These are phyloP conservation scores for Lepidochrysops patricia DNA, from an alignment of 2,888 invertebrate genomes.

Conservation along the genomic window DNA sequence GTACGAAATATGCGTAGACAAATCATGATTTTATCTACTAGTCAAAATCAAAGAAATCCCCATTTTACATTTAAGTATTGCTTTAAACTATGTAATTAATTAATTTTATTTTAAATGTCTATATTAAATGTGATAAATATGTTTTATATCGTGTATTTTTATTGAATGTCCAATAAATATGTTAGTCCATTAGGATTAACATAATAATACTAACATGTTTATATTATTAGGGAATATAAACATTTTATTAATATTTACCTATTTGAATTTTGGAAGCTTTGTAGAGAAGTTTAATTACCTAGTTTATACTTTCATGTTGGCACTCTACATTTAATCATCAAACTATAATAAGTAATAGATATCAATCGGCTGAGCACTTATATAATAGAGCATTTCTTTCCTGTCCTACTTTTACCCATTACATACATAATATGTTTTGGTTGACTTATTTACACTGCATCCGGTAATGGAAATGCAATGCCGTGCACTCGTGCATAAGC, in stretches of 20 bases:
- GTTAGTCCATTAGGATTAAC: no score
- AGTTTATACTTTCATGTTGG: neutral
- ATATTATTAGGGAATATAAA: no score
- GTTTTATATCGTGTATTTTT: neutral
- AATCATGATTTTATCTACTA: conserved; percentile 10
- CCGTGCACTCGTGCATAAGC: conserved; percentile 9
- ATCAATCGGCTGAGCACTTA: neutral
- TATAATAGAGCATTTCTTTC: conserved; percentile 7
- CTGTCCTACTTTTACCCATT: conserved; percentile 9
- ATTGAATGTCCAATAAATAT: no score
- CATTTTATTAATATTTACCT: no score
- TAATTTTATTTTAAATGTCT: neutral
- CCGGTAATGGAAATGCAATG: conserved; percentile 2
- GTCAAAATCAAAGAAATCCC: conserved; percentile 5
- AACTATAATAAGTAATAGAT: neutral
- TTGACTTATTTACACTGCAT: conserved; percentile 7
- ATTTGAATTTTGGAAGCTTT: no score
- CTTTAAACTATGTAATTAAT: neutral
- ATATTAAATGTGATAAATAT: conserved; percentile 7
- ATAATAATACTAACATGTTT: no score
- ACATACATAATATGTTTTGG: conserved; percentile 9
- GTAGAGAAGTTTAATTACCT: no score
- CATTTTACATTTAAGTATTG: neutral
- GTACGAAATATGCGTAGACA: no score
- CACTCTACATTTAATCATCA: neutral